These are phyloP conservation scores for Solea solea DNA, from an alignment of 2,113 vertebrate species.

Conservation along the genomic window DNA sequence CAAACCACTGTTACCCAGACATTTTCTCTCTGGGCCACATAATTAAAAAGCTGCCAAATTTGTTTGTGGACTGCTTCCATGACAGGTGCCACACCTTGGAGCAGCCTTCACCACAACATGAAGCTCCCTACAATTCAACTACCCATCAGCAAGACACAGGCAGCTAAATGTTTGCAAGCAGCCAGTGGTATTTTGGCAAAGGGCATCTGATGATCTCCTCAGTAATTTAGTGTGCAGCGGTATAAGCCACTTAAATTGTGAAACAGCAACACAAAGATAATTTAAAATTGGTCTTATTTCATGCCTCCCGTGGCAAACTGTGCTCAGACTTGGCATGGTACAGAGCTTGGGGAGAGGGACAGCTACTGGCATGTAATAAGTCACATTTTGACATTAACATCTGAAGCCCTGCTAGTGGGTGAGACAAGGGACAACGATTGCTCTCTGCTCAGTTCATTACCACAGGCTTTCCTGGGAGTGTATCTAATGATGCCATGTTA, in stretches of 20 bases:
- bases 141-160: slow-evolving; percentile 8
- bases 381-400: slow-evolving; percentile 36
- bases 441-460: slow-evolving; percentile 55
- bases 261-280: slow-evolving; percentile 34
- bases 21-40: slow-evolving; percentile 31
- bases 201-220: not conserved
- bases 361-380: slow-evolving; percentile 20
- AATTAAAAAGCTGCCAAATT: slow-evolving; percentile 51
- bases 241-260: slow-evolving; percentile 31
- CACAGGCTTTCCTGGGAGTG: slow-evolving; percentile 29
- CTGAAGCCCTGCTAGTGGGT: slow-evolving; percentile 19
- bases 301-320: slow-evolving; percentile 20
- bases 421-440: slow-evolving; percentile 20
- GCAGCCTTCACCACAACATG: slow-evolving; percentile 48
- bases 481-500: slow-evolving; percentile 32
- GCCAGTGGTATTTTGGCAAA: slow-evolving; percentile 20
- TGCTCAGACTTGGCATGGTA: not conserved
- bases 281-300: slow-evolving; percentile 27
- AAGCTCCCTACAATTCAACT: slow-evolving; percentile 31
- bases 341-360: slow-evolving; percentile 2
- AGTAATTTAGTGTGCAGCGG: slow-evolving; percentile 4
- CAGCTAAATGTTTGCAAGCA: slow-evolving; percentile 11
- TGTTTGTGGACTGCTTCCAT: slow-evolving; percentile 50
- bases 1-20: slow-evolving; percentile 14
- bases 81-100: slow-evolving; percentile 37